Base-by-base conservation (phyloP, 2,888 invertebrate genomes). In the Phytoseiulus persimilis region DNA sequence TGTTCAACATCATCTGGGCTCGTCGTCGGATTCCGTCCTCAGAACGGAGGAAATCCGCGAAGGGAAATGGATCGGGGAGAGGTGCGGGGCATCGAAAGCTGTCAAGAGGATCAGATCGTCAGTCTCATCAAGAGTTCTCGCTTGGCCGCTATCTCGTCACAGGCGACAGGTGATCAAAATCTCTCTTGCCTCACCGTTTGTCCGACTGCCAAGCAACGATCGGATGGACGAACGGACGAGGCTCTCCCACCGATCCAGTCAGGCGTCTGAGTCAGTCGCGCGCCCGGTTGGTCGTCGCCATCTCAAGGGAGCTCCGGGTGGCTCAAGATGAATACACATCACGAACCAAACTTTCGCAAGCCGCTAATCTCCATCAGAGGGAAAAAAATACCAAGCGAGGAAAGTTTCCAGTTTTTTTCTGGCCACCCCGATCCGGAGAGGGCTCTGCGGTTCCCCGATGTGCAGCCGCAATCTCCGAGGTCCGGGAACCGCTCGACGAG, bases 21-120 rank as follows among this genome's bases (percentile, higher is more conserved):
- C 95, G 94, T 94, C 18, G 65, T 65, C 65, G 18, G 18, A 14
- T 65, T 28, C 18, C 9, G 28, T 14, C 65, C 2, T 65, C 46
- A 46, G 14, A 46, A 46, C 14, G 6, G 14, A 23, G 18, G 28
- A 65, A 28, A 65, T 65, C 65, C 94, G 92, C 91, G 46, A 89
- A 33, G 31, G 32, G 39, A 6, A 90, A 90, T 84, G 90, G 45
- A 46, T 31, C 46, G 83, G 33, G 89, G 84, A 83, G 83, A 83
- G 90, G 87, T 83, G 89, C 90, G 90, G 45, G 83, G 90, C 90
- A 32, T 90, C 83, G 90, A 90, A 83, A 33, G 28, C 45, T 33
- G 89, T 32, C 83, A 84, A 83, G 39, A 90, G 87, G 65, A n/a
- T 65, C 83, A 46, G 32, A 65, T 65, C 65, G 65, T 65, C 65